Base-by-base conservation (phyloP, 2,797 vertebrate genomes). In the Semaprochilodus insignis region DNA sequence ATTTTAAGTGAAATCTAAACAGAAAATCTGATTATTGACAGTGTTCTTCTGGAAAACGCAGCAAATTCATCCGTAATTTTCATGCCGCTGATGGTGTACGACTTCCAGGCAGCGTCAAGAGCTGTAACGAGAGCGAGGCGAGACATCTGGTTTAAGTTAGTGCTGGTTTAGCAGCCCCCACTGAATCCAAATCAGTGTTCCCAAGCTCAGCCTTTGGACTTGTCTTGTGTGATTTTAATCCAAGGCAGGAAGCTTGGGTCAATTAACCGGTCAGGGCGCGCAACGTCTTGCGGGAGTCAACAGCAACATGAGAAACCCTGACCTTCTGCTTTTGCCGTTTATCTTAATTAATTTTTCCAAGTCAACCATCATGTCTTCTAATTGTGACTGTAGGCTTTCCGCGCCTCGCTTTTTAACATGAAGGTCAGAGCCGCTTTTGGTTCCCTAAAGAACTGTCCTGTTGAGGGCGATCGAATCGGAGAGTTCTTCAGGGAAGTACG, bases 131-230 rank as follows among this genome's bases (percentile, higher is more conserved):
- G 81, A 87, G 87, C 54, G 44, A 87, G 82, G 86, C 85, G 81
- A 84, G 85, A 92, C 92, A 95, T 94, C 91, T 95, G 93, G 88
- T 93, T 93, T 91, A 87, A 90, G 85, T 95, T 95, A 93, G 63
- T 87, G 48, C 90, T 87, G 78, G 74, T 85, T 89, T 84, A 89
- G 88, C 78, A 82, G 86, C 86, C 85, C 77, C 73, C 86, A 86
- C 77, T 15, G 74, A 74, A 65, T 83, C 87, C 87, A 86, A 77
- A 85, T 80, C 85, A 83, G 77, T 73, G 86, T 87, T 89, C 85
- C 85, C 85, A 87, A 89, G 83, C 75, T 69, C 77, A 69, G 71
- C 77, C 73, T 77, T 82, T 79, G 77, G 82, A 65, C 73, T 85
- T 80, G 83, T 87, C 77, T 85, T 86, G 81, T 90, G 85, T 88